Evolutionary conservation across 1,140 invertebrate genomes (phyloP).

Genomic region (Aethina tumida): DNA sequence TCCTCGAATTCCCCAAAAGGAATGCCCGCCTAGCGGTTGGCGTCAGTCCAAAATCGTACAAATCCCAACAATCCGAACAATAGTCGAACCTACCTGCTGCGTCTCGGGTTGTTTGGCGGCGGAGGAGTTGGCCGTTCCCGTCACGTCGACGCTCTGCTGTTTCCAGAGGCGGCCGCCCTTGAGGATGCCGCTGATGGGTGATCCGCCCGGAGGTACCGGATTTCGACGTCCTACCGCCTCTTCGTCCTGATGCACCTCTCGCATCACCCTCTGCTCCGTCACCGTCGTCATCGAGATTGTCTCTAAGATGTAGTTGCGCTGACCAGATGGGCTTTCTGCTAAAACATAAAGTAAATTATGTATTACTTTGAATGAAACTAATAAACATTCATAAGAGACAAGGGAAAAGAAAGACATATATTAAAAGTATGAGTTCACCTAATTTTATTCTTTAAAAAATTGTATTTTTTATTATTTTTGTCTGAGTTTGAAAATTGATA

Average conservation of each 20-base stretch:
- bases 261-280: slow-evolving; percentile 44
- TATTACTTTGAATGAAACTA: not conserved
- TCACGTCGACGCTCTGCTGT: slow-evolving; percentile 36
- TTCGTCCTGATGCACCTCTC: slow-evolving; percentile 16
- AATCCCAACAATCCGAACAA: too few species aligned
- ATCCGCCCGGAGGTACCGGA: slow-evolving; percentile 27
- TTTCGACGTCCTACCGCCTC: slow-evolving; percentile 6
- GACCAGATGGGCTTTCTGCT: too few species aligned
- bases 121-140: slow-evolving; percentile 15
- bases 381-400: too few species aligned
- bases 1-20: too few species aligned
- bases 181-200: slow-evolving; percentile 47
- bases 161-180: slow-evolving; percentile 55
- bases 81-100: slow-evolving; percentile 16
- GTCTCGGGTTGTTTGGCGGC: slow-evolving; percentile 10
- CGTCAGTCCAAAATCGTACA: too few species aligned
- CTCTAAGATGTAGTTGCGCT: slow-evolving; percentile 47
- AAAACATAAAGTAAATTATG: not conserved
- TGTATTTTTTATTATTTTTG: too few species aligned
- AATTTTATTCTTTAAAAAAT: too few species aligned
- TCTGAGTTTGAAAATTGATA: too few species aligned
- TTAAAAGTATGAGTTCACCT: too few species aligned
- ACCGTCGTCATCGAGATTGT: slow-evolving; percentile 60
- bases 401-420: too few species aligned
- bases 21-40: too few species aligned